Conservation (phyloP, 2,888 invertebrate genomes). For the Palloptera scutellata region DNA sequence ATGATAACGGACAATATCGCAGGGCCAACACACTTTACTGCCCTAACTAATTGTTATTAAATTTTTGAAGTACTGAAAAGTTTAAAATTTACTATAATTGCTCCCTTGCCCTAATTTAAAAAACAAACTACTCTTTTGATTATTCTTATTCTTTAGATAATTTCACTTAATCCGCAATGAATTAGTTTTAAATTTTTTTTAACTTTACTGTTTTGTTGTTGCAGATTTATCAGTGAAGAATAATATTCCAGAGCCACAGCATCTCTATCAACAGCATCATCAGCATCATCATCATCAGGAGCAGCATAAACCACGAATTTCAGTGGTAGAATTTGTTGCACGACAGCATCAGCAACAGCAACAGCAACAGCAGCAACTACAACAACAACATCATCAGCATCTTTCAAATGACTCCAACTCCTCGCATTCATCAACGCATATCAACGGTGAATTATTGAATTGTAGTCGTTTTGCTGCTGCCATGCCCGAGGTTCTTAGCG, state of each 20-base stretch:
- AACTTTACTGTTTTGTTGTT: no score
- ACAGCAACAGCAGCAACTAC: slow-evolving; percentile 38
- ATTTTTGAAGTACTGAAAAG: no score
- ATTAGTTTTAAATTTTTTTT: no score
- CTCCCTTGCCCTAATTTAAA: no score
- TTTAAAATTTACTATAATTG: no score
- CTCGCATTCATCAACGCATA: slow-evolving; percentile 7
- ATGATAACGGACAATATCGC: no score
- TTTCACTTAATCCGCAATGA: no score
- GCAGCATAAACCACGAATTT: slow-evolving; percentile 69
- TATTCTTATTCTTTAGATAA: no score
- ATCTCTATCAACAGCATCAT: slow-evolving; percentile 26
- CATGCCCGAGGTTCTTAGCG: slow-evolving; percentile 54
- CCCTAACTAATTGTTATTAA: no score
- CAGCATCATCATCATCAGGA: slow-evolving; percentile 36
- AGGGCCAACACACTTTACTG: no score
- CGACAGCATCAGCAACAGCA: slow-evolving; percentile 60
- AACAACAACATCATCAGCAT: slow-evolving; percentile 31
- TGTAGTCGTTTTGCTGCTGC: slow-evolving; percentile 32
- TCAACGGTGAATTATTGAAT: slow-evolving; percentile 15
- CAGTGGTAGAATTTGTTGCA: slow-evolving; percentile 87
- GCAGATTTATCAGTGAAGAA: no score
- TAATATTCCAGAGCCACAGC: background rate
- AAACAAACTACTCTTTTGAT: no score
- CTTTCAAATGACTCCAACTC: background rate